Base-by-base conservation (phyloP, 2,113 vertebrate species). In the Nothoprocta pentlandii region DNA sequence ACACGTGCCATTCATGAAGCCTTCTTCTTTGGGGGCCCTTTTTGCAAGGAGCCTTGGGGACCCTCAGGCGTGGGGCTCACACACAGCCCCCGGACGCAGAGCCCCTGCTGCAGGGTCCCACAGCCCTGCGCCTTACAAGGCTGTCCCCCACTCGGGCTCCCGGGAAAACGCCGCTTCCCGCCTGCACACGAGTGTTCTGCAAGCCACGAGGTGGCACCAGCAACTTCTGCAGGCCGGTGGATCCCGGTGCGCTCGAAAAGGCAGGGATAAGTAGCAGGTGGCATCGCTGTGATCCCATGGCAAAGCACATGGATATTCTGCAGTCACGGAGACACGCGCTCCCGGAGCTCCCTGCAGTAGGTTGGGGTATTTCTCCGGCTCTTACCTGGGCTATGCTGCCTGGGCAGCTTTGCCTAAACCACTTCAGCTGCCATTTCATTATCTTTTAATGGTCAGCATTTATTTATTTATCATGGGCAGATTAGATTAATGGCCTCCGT, bases 201-300 rank as follows among this genome's bases (percentile, higher is more conserved):
- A 7, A 19, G 13, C 96, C 97, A 81, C 89, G 69, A 96, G 96
- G 13, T 95, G 96, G 97, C 95, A 94, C 92, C 51, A 93, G 87
- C 41, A 58, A 34, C 92, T 59, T 22, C 77, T 21, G 75, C 66
- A 58, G 78, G 28, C 85, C 2, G 32, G 32, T 6, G 88, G 28
- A 53, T 58, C 17, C 69, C 17, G 11, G 34, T 10, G 36, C 12
- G 15, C 17, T 42, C 5, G 10, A 11, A 20, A 26, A 54, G 32
- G 23, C 11, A n/a, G 47, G 12, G 13, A n/a, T 46, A 36, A 32
- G 49, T 2, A n/a, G 11, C 25, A 1, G 1, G 1, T 16, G 20
- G 76, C 75, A 12, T 1, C 23, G 56, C 80, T 5, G 44, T 1
- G 17, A 2, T 26, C 4, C 53, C 2, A 0, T 0, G 63, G 0